Percentiles rank a stretch among this genome's conserved stretches.
Evolutionary conservation across 2,113 vertebrate genomes (phyloP).

Genomic region (Crypturellus undulatus): DNA sequence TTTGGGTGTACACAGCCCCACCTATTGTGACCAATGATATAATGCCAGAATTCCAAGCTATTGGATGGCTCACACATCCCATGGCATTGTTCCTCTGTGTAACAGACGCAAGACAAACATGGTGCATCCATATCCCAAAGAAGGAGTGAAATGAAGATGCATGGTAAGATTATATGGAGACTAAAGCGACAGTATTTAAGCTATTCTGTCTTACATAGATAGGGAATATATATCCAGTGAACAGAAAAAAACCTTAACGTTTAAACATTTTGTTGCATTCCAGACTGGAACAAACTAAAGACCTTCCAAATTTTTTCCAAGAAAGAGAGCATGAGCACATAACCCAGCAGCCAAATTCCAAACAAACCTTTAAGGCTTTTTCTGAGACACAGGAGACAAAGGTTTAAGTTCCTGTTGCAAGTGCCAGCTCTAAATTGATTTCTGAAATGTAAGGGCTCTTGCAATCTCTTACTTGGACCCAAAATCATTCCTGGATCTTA

Average conservation of each 20-base stretch:
- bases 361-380: neutral
- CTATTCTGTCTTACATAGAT: neutral
- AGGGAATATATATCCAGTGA: neutral
- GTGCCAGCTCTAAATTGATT: neutral
- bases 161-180: neutral
- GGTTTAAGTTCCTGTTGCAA: neutral
- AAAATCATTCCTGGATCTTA: neutral
- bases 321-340: neutral
- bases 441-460: neutral
- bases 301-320: neutral
- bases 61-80: neutral
- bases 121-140: too few species aligned
- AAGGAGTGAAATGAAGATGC: neutral
- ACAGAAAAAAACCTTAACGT: neutral
- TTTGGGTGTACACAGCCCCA: slow-evolving; percentile 39
- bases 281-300: neutral
- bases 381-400: neutral
- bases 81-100: slow-evolving; percentile 16
- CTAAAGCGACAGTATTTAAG: neutral
- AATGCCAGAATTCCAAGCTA: neutral
- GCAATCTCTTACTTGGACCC: neutral
- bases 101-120: neutral
- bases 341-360: neutral
- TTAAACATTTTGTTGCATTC: neutral
- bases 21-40: neutral